These are phyloP conservation scores for Temnothorax ravouxi DNA, from an alignment of 2,888 invertebrate species.

Conservation along the genomic window DNA sequence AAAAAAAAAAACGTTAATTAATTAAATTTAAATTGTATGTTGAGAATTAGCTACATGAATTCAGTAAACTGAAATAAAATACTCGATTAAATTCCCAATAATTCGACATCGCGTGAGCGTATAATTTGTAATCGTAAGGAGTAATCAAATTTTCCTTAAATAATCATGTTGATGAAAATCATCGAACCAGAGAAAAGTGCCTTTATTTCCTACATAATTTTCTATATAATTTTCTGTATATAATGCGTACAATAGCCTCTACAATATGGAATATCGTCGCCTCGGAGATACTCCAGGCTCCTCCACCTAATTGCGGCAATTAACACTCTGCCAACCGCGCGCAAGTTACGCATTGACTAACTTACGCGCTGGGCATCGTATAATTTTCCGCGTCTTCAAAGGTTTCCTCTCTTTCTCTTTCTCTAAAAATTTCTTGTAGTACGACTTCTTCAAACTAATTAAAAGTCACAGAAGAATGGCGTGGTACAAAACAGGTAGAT, in stretches of 20 bases:
- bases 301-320: conserved; percentile 29
- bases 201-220: not conserved
- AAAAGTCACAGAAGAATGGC: not conserved
- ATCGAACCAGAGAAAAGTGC: not conserved
- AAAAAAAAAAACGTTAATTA: not conserved
- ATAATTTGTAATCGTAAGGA: not conserved
- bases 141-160: not conserved
- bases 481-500: not conserved
- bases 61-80: not conserved
- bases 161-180: not conserved
- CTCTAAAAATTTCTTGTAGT: not conserved
- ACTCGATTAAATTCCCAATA: not conserved
- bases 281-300: not conserved
- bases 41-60: not conserved
- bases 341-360: not conserved
- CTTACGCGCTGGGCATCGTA: not conserved
- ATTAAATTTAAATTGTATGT: not conserved
- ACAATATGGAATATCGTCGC: not conserved
- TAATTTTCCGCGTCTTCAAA: not conserved
- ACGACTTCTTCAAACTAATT: not conserved
- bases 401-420: not conserved
- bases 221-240: not conserved
- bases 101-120: not conserved
- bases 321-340: not conserved
- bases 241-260: not conserved